These are phyloP conservation scores for Eumerus sabulonum DNA, from an alignment of 2,888 invertebrate species.

Conservation along the genomic window DNA sequence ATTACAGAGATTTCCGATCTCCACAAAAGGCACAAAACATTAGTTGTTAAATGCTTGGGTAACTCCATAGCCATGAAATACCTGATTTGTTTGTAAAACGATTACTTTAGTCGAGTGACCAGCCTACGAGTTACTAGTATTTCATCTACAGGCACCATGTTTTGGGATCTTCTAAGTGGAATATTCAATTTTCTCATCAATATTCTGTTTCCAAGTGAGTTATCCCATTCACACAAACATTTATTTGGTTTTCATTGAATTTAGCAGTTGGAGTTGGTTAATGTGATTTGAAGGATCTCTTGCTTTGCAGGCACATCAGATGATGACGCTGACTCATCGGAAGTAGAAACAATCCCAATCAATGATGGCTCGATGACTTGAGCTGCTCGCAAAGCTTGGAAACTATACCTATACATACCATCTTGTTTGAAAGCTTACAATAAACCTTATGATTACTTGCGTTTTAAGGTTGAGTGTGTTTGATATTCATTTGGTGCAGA, in stretches of 20 bases:
- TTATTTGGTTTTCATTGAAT: not conserved
- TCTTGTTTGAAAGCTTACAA: too few relatives aligned
- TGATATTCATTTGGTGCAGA: too few relatives aligned
- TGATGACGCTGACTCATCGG: constrained; percentile 59
- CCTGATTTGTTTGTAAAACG: not conserved
- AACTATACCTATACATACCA: too few relatives aligned
- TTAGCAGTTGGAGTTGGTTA: not conserved
- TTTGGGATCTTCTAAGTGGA: constrained; percentile 45
- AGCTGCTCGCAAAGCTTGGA: too few relatives aligned
- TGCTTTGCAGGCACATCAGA: constrained; percentile 25
- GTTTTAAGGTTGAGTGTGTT: too few relatives aligned
- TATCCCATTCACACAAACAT: not conserved
- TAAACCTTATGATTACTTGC: too few relatives aligned
- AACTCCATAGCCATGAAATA: not conserved
- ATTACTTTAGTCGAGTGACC: constrained; percentile 3
- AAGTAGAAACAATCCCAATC: constrained; percentile 55
- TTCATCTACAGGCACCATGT: constrained; percentile 22
- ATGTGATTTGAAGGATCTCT: not conserved
- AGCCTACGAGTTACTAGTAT: too few relatives aligned
- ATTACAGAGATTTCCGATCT: constrained; percentile 29
- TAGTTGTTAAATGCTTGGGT: constrained; percentile 5
- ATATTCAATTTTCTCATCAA: constrained; percentile 52
- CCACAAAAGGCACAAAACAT: constrained; percentile 1
- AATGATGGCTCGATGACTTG: not conserved
- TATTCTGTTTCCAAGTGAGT: constrained; percentile 54